Base-by-base conservation (phyloP, 2,888 invertebrate genomes). In the Macrophya annulata region DNA sequence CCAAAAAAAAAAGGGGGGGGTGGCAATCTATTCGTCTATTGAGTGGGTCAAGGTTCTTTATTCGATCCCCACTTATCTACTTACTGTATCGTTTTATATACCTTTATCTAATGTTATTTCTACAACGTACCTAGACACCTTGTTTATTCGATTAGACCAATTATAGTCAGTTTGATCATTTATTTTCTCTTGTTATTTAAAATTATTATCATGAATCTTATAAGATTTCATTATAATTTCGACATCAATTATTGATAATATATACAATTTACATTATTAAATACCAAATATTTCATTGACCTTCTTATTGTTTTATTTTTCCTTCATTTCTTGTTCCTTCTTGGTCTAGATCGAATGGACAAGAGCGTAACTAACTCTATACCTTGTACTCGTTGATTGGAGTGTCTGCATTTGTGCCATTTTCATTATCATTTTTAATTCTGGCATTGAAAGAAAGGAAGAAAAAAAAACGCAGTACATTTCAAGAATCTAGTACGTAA, bases 41-140 rank as follows among this genome's bases (percentile, higher is more conserved):
- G 8, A 62, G 71, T 71, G 6, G 40, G 40, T 71, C 40, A 12
- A 4, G 25, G 25, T n/a, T 48, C n/a, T 43, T 40, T 15, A 43
- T 72, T 43, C 9, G 25, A 25, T 76, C 21, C 48, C 5, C 0
- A 21, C 25, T n/a, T 25, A 71, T 15, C 43, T 40, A 71, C 71
- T 12, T 48, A 21, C 25, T 48, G 43, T 45, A 43, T 76, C 48
- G 9, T 76, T 48, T n/a, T 71, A 40, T 71, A 40, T 71, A n/a
- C 10, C 15, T 79, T 40, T 55, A 77, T 31, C 55, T 79, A 79
- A 48, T 55, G 21, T 79, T 79, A 48, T 37, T 37, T 79, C 79
- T 79, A 79, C 79, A 40, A 79, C 79, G 79, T 79, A 79, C 55
- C 79, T 79, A 40, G 51, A 59, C 40, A 79, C 40, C 17, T 79